Evolutionary conservation across 1,140 invertebrate genomes (phyloP), one percentile per base, ranked within the genome.

Genomic region (Camponotus vicinus): DNA sequence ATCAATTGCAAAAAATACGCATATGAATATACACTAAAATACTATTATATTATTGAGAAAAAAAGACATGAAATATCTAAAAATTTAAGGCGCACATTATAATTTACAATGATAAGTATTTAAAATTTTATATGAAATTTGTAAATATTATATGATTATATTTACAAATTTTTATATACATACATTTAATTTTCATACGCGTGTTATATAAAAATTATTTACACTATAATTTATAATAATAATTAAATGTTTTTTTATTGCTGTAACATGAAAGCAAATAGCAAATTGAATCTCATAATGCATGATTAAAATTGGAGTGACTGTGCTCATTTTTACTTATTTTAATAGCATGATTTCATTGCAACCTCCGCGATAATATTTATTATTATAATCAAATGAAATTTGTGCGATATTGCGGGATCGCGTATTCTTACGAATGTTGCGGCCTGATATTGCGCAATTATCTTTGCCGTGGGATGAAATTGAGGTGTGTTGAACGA

Each of bases 391-490:
- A 82, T 73, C 40, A 75, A 82, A 52, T 52, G 18, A 21, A 52
- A 79, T 52, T n/a, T 7, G 40, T 55, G 27, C 40, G 13, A 57
- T 75, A 61, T 27, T 40, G 69, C 67, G 67, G 42, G 55, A 59
- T 73, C 66, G 66, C 40, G 66, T 32, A 73, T 83, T 75, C 79
- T 83, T 75, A 73, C 57, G 69, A 27, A 34, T 37, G 63, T 69
- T 67, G 45, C 45, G 45, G 37, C 21, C 7, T 32, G 79, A 61
- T 82, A 82, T 83, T 69, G 40, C 55, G 40, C 40, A 27, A 67
- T 71, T 82, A 82, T 83, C 79, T 80, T 75, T 37, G 40, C 73
- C 69, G 32, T 75, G 55, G 21, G 75, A 83, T 40, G 79, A 75
- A 69, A 5, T 82, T 82, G 79, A 73, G 55, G 79, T 55, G 69